Evolutionary conservation across 2,888 invertebrate genomes (phyloP), one percentile per base, ranked within the genome.

Genomic region (Scaptomyza reducta): DNA sequence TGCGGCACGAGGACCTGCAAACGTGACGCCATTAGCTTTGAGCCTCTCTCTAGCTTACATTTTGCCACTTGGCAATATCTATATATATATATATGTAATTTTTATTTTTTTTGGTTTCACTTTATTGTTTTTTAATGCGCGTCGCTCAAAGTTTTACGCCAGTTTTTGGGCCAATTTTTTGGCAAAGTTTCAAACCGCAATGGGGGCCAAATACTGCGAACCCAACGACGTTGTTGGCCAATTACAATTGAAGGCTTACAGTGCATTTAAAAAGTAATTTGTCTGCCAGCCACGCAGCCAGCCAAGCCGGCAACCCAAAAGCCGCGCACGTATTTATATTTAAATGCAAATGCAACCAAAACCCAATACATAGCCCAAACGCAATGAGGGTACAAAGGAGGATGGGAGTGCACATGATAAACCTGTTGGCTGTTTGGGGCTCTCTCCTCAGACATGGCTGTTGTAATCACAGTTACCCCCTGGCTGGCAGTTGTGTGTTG

Each of bases 191-290:
- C 87, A 79, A 71, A 70, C 80, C 82, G 68, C 81, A 72, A 60
- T 35, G 60, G 66, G 51, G 41, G 22, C 22, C 22, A 22, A 22
- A 22, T 22, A 22, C 22, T 22, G 45, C 46, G 55, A 18, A 38
- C 29, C 11, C 60, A 64, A 62, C 67, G 61, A 41, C 55, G 51
- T 51, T 49, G 51, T 44, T 63, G 82, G 79, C 84, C 86, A 83
- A 87, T 83, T 88, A 87, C 88, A 86, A 83, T 83, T 83, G 83
- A 69, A 72, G 86, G 87, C 83, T 87, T 86, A 89, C 88, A 87
- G 84, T 90, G 89, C 90, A 89, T 90, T 89, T 89, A 89, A 89
- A 89, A 89, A 89, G 90, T 90, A 89, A 89, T 89, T 89, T 89
- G 90, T 89, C 89, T 90, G 85, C 79, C 90, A 89, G 87, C 85